Conservation (phyloP, 2,113 vertebrate genomes). For the Actinemys pallida region DNA sequence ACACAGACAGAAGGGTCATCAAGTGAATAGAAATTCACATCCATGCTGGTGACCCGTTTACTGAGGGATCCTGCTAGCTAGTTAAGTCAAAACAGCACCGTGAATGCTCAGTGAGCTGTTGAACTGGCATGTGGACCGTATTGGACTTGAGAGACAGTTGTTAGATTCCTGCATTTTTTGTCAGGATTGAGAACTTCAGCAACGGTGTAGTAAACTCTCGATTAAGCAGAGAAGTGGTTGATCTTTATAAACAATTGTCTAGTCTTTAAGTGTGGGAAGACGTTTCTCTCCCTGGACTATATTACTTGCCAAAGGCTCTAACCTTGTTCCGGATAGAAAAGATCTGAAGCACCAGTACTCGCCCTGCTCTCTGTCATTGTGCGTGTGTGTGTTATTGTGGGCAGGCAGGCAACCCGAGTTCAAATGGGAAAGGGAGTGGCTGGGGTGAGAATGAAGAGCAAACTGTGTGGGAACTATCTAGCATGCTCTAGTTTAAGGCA, state of each 20-base stretch:
- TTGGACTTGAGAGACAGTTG: neutral
- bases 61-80: neutral
- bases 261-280: neutral
- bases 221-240: neutral
- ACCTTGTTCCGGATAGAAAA: neutral
- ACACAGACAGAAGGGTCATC: neutral
- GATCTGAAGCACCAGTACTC: neutral
- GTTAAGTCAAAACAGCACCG: neutral
- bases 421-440: conserved; percentile 31
- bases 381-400: rapidly evolving
- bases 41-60: neutral
- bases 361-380: neutral
- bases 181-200: neutral
- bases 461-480: neutral
- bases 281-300: neutral
- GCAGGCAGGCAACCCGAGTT: neutral
- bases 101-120: neutral
- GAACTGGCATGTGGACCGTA: neutral
- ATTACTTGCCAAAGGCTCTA: neutral
- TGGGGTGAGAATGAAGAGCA: neutral
- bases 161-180: neutral
- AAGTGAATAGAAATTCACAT: rapidly evolving
- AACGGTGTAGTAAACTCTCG: neutral
- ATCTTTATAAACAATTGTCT: neutral
- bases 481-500: too few relatives aligned